Evolutionary conservation across 2,888 invertebrate species (phyloP).

Genomic region (Megalurothrips usitatus): DNA sequence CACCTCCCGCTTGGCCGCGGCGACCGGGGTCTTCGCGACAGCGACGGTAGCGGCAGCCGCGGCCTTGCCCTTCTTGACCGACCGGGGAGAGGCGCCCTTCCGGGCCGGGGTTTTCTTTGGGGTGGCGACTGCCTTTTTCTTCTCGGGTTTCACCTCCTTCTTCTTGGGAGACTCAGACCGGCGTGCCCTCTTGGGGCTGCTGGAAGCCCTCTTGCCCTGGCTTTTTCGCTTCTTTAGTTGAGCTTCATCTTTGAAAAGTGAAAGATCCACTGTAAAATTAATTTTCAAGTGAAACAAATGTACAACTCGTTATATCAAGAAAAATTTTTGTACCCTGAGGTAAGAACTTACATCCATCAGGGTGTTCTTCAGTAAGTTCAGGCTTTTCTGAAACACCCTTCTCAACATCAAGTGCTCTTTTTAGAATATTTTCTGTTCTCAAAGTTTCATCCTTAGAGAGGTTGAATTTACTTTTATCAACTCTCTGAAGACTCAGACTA

Average conservation of each 20-base stretch:
- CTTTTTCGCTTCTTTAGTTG: slow-evolving; percentile 55
- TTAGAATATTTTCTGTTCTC: slow-evolving; percentile 76
- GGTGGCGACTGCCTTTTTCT: slow-evolving; percentile 40
- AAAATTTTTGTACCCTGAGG: not conserved
- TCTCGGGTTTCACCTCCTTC: slow-evolving; percentile 49
- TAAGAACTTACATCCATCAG: slow-evolving; percentile 67
- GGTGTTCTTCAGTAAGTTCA: slow-evolving; percentile 73
- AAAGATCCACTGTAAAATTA: slow-evolving; percentile 67
- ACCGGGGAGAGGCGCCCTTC: slow-evolving; percentile 28
- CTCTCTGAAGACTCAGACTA: slow-evolving; percentile 69
- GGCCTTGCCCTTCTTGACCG: slow-evolving; percentile 28
- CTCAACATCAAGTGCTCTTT: slow-evolving; percentile 77
- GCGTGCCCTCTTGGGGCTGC: slow-evolving; percentile 13
- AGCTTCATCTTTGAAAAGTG: slow-evolving; percentile 76
- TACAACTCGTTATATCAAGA: not conserved
- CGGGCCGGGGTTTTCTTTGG: slow-evolving; percentile 31
- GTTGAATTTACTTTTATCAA: slow-evolving; percentile 65
- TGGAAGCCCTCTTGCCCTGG: slow-evolving; percentile 27
- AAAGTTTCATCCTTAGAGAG: slow-evolving; percentile 69
- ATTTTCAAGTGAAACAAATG: slow-evolving; percentile 32
- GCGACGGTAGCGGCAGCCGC: not conserved
- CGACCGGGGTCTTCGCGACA: slow-evolving; percentile 29
- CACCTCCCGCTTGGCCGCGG: slow-evolving; percentile 29
- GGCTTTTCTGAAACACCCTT: slow-evolving; percentile 62
- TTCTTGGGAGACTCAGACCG: slow-evolving; percentile 37